These are phyloP conservation scores for Leucophenga montana DNA, from an alignment of 2,888 invertebrate species.

Conservation along the genomic window DNA sequence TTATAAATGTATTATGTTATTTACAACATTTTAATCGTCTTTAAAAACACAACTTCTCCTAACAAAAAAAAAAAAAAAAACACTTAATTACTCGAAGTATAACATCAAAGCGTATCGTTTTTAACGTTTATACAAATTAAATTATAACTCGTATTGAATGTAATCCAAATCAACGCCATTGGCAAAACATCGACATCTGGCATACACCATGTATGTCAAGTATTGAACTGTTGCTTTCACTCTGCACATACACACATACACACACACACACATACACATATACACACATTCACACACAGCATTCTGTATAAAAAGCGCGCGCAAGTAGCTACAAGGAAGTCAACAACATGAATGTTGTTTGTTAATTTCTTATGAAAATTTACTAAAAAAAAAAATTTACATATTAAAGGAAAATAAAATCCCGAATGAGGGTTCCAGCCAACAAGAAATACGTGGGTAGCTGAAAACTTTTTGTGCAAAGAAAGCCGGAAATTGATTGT, in stretches of 20 bases:
- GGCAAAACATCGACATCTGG: neutral
- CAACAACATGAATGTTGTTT: neutral
- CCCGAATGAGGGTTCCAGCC: too few species aligned
- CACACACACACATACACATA: neutral
- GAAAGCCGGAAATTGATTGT: slow-evolving; percentile 25
- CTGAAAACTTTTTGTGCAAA: slow-evolving; percentile 12
- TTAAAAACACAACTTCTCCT: too few species aligned
- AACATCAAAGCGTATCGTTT: too few species aligned
- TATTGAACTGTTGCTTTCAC: neutral
- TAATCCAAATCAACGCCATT: too few species aligned
- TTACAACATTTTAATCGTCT: too few species aligned
- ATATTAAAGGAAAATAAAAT: neutral
- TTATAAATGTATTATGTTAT: too few species aligned
- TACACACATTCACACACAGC: neutral
- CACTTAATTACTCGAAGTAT: too few species aligned
- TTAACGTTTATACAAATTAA: too few species aligned
- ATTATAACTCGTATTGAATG: too few species aligned
- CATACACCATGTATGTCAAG: neutral
- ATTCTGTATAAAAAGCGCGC: too few species aligned
- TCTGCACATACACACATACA: slow-evolving; percentile 31
- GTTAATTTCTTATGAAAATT: neutral
- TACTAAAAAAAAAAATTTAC: slow-evolving; percentile 16
- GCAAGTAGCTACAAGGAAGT: too few species aligned
- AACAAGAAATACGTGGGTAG: neutral
- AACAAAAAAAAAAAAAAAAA: too few species aligned